phyloP scores from a whole-genome alignment of 2,888 invertebrate genomes.

The Coremacera marginata region DNA sequence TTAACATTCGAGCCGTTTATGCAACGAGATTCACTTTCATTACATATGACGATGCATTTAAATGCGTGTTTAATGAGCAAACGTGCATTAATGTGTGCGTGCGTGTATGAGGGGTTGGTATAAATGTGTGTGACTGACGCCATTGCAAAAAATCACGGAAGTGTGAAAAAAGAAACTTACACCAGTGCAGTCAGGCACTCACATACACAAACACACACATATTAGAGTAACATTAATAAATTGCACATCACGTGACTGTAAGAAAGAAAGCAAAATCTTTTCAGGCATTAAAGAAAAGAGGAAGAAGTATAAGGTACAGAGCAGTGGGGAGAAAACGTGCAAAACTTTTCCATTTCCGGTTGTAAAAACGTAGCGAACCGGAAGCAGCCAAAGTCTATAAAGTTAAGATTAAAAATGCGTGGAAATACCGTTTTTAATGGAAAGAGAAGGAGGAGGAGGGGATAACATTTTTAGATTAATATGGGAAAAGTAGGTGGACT shows the following conservation, averaged over 20 bases:
- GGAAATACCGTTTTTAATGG: not conserved
- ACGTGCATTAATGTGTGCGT: slow-evolving; percentile 46
- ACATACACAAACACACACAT: slow-evolving; percentile 27
- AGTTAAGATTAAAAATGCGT: slow-evolving; percentile 22
- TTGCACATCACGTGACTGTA: slow-evolving; percentile 2
- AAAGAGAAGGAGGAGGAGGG: not conserved
- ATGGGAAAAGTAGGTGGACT: not conserved
- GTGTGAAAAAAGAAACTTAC: slow-evolving; percentile 15
- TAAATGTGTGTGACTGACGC: slow-evolving; percentile 16
- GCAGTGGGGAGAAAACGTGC: slow-evolving; percentile 26
- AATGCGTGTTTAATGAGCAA: slow-evolving; percentile 50
- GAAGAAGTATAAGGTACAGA: not conserved
- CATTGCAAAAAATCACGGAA: slow-evolving; percentile 6
- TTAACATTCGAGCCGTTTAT: not conserved
- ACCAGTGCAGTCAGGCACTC: not conserved
- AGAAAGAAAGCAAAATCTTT: slow-evolving; percentile 1
- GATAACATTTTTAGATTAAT: not conserved
- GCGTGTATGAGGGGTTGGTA: slow-evolving; percentile 18
- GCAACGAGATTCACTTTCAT: slow-evolving; percentile 21
- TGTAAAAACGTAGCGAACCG: slow-evolving; percentile 25
- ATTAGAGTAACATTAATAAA: slow-evolving; percentile 8
- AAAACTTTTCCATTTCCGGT: slow-evolving; percentile 44
- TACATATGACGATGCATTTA: slow-evolving; percentile 39
- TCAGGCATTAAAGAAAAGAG: not conserved
- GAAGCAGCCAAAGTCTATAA: slow-evolving; percentile 20